A percentile compares a stretch with the other conserved stretches of the same genome.
Evolutionary conservation across 2,113 vertebrate species (phyloP).

Genomic region (Lepidothrix coronata): DNA sequence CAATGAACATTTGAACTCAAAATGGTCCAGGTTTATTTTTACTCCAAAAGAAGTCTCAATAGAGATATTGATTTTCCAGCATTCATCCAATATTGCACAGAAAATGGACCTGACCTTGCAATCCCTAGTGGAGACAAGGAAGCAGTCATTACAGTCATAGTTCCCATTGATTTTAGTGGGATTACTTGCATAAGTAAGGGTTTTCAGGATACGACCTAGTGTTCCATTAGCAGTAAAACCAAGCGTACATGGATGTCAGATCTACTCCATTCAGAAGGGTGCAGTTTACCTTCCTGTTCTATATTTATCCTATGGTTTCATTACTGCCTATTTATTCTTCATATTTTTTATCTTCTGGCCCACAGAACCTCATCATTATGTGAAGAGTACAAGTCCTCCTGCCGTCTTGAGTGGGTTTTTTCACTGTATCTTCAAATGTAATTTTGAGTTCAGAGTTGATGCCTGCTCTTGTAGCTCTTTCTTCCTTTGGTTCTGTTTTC

Average conservation of each 20-base stretch:
- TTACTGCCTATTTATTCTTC: neutral
- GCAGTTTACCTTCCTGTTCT: neutral
- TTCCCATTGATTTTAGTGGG: slow-evolving; percentile 47
- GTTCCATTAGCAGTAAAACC: neutral
- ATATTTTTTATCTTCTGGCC: neutral
- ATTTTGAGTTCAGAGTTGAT: neutral
- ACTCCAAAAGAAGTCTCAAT: slow-evolving; percentile 56
- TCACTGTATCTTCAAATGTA: neutral
- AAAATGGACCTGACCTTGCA: slow-evolving; percentile 65
- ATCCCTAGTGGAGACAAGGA: slow-evolving; percentile 48
- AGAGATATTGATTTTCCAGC: slow-evolving; percentile 70
- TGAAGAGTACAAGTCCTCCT: neutral
- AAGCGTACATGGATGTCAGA: accelerated
- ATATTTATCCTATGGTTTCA: neutral
- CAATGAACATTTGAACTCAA: slow-evolving; percentile 75
- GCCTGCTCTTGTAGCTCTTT: neutral
- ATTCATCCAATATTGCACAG: slow-evolving; percentile 66
- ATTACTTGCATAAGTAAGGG: slow-evolving; percentile 54
- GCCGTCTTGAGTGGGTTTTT: neutral
- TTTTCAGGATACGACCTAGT: neutral
- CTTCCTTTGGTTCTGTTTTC: neutral
- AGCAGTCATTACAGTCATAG: slow-evolving; percentile 51
- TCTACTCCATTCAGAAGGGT: neutral
- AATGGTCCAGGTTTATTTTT: slow-evolving; percentile 67
- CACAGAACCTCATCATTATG: neutral